Evolutionary conservation across 2,113 vertebrate species (phyloP), one percentile per base, ranked within the genome.

Genomic region (Phoenicopterus ruber): DNA sequence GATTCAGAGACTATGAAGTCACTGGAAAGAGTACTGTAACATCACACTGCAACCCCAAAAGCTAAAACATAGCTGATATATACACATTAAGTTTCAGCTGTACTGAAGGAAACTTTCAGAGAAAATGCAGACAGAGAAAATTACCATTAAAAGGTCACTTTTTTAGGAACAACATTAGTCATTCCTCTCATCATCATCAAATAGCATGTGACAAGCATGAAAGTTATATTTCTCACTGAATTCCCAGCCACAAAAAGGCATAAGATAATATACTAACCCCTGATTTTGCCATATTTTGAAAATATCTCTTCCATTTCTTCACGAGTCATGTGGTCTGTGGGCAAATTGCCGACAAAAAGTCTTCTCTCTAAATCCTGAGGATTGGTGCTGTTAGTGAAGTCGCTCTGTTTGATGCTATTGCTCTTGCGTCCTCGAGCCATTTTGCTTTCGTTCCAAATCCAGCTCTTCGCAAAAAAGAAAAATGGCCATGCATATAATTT

Each of bases 261-360:
- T 66, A 96, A 94, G 92, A 97, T 84, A 97, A 95, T 67, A 98
- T 98, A 99, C 98, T 99, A 98, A 99, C 98, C 98, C 98, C 98
- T 95, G 93, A 99, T 98, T 94, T 98, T 99, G 96, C 98, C 98
- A 93, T 99, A 99, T 96, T 98, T 97, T 96, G 93, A 98, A 98
- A 99, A 99, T 91, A 99, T 90, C 34, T 98, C 98, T 98, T 98
- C 98, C 98, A 99, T 98, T 97, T 99, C 98, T 98, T 99, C 99
- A 91, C 98, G 98, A 95, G 97, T 98, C 99, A 99, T 98, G 97
- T 98, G 97, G 50, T 98, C 98, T 78, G 99, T 99, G 50, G 98
- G 99, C 98, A 99, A 99, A 99, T 98, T 99, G 96, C 98, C 98
- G 93, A 99, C 98, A 98, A 99, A 99, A 98, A 99, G 98, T 97